Percentiles rank a stretch among this genome's conserved stretches.
These are phyloP conservation scores for Drosophila ezoana DNA, from an alignment of 2,888 invertebrate genomes.

Conservation along the genomic window DNA sequence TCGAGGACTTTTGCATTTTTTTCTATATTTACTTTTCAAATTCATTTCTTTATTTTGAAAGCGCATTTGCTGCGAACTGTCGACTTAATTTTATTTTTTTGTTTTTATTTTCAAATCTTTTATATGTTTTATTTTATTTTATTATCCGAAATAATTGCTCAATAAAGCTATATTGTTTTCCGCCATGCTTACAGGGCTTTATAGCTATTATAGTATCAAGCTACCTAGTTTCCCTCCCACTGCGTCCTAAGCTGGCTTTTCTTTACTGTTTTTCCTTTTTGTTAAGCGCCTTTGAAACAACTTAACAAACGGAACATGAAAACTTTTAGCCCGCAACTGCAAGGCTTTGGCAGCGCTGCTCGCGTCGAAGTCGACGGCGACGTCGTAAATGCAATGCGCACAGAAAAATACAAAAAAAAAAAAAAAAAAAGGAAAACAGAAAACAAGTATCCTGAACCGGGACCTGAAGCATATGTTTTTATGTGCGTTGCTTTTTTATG, in stretches of 20 bases:
- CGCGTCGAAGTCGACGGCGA: conserved; percentile 26
- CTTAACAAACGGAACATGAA: conserved; percentile 34
- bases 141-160: conserved; percentile 19
- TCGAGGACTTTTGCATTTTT: conserved; percentile 29
- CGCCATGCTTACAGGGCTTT: background rate
- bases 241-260: conserved; percentile 24
- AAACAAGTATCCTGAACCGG: conserved; percentile 49
- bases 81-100: no score
- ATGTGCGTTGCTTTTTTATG: conserved; percentile 64
- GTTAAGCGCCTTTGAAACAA: conserved; percentile 58
- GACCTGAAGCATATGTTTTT: conserved; percentile 67
- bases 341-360: conserved; percentile 39
- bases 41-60: background rate
- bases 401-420: background rate
- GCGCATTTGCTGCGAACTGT: background rate
- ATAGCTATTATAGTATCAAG: background rate
- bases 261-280: conserved; percentile 14
- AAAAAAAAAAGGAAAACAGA: conserved; percentile 2
- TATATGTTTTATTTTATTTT: background rate
- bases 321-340: conserved; percentile 24
- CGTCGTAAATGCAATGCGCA: conserved; percentile 41
- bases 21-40: conserved; percentile 6
- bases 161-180: conserved; percentile 19
- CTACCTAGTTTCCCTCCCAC: background rate
- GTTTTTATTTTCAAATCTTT: no score